Percentiles rank a stretch among this genome's conserved stretches.
phyloP scores from a whole-genome alignment of 1,140 invertebrate species.

The Odontomachus brunneus region DNA sequence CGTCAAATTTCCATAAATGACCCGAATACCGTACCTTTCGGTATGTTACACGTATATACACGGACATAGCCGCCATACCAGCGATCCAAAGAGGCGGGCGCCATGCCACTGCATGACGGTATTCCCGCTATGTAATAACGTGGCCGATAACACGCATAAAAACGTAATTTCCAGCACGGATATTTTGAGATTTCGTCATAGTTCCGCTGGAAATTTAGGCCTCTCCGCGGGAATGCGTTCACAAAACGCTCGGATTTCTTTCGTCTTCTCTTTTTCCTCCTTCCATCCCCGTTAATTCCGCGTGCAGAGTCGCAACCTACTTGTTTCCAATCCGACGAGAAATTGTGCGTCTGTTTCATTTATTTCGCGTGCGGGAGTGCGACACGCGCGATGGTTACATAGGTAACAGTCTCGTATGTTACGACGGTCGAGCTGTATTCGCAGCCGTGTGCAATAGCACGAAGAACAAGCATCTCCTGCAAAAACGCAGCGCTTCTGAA shows the following conservation, averaged over 20 bases:
- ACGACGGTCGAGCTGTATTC: too few species aligned
- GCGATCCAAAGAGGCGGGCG: slow-evolving; percentile 48
- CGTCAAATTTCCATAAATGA: slow-evolving; percentile 57
- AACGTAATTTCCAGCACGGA: slow-evolving; percentile 21
- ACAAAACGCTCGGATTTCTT: background rate
- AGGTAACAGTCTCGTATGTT: background rate
- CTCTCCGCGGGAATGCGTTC: slow-evolving; percentile 8
- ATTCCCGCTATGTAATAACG: slow-evolving; percentile 50
- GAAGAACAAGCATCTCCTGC: background rate
- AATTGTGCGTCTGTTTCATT: too few species aligned
- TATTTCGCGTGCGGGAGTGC: background rate
- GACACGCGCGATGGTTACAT: background rate
- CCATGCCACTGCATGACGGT: slow-evolving; percentile 38
- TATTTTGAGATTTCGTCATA: slow-evolving; percentile 18
- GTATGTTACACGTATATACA: slow-evolving; percentile 56
- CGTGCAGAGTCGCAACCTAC: too few species aligned
- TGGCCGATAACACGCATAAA: slow-evolving; percentile 49
- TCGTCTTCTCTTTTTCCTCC: too few species aligned
- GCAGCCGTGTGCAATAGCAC: background rate
- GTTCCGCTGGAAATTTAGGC: background rate
- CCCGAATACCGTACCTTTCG: slow-evolving; percentile 47
- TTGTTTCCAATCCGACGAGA: too few species aligned
- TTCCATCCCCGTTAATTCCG: too few species aligned
- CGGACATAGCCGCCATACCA: slow-evolving; percentile 45
- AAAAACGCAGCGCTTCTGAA: background rate